These are phyloP conservation scores for Globia sparganii DNA, from an alignment of 2,888 invertebrate species.

Conservation along the genomic window DNA sequence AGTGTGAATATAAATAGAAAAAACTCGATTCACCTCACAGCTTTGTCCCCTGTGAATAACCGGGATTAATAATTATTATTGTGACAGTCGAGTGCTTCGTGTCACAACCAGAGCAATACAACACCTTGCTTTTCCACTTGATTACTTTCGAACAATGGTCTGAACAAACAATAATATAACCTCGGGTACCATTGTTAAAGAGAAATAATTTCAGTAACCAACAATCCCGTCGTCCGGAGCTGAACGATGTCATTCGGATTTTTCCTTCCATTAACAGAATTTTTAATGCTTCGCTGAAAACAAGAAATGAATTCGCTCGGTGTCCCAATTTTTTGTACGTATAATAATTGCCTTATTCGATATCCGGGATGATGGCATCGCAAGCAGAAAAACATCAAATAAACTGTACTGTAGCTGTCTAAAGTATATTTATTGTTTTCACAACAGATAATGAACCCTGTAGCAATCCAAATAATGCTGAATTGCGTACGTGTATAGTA, in stretches of 20 bases:
- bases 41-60: slow-evolving; percentile 62
- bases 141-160: slow-evolving; percentile 79
- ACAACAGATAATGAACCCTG: neutral
- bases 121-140: slow-evolving; percentile 80
- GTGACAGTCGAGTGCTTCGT: slow-evolving; percentile 65
- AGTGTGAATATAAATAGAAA: slow-evolving; percentile 48
- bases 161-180: slow-evolving; percentile 80
- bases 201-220: slow-evolving; percentile 70
- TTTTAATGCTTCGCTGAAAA: slow-evolving; percentile 59
- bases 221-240: slow-evolving; percentile 58
- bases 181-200: slow-evolving; percentile 74
- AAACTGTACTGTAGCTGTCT: slow-evolving; percentile 3
- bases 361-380: slow-evolving; percentile 14
- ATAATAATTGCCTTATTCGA: slow-evolving; percentile 42
- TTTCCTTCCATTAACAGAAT: slow-evolving; percentile 63
- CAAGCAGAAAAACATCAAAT: slow-evolving; percentile 27
- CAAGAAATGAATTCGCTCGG: slow-evolving; percentile 42
- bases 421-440: slow-evolving; percentile 7
- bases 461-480: neutral
- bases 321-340: slow-evolving; percentile 35
- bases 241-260: slow-evolving; percentile 60
- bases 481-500: slow-evolving; percentile 1
- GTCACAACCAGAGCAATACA: slow-evolving; percentile 74
- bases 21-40: slow-evolving; percentile 53
- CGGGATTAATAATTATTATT: slow-evolving; percentile 72